phyloP scores from a whole-genome alignment of 2,888 invertebrate genomes.

The Achlya flavicornis region DNA sequence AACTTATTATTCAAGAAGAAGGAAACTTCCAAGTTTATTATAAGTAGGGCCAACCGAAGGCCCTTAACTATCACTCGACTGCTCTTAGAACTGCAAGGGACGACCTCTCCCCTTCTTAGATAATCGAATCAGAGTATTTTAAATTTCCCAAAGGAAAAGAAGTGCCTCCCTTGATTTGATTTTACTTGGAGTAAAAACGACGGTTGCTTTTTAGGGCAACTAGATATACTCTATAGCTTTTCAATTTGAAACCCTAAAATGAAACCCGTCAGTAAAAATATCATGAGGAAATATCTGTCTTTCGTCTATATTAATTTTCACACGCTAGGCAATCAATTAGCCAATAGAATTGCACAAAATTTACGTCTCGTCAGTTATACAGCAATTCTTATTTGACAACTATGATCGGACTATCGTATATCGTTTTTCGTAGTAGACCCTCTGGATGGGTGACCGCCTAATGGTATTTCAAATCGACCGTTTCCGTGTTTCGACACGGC shows the following conservation, averaged over 20 bases:
- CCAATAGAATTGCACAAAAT: no score
- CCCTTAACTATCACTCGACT: constrained; percentile 30
- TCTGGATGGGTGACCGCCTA: no score
- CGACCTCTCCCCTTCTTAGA: constrained; percentile 20
- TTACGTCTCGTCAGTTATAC: no score
- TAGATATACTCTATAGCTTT: neutral
- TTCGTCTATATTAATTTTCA: no score
- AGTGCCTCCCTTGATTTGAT: constrained; percentile 29
- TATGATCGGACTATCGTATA: no score
- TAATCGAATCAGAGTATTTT: constrained; percentile 49
- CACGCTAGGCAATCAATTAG: no score
- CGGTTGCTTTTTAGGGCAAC: constrained; percentile 11
- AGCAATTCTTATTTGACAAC: no score
- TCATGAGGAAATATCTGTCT: neutral
- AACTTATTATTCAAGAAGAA: constrained; percentile 3
- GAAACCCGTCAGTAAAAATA: neutral
- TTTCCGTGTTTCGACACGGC: no score
- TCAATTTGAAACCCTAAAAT: neutral
- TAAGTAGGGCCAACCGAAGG: constrained; percentile 24
- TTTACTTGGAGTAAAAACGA: constrained; percentile 23
- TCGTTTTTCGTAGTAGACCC: no score
- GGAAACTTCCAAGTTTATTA: constrained; percentile 2
- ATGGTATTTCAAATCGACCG: no score
- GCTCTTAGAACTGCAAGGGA: constrained; percentile 24
- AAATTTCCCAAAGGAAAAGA: constrained; percentile 43